Conservation (phyloP, 2,888 invertebrate species). For the Drosophila pullipes region DNA sequence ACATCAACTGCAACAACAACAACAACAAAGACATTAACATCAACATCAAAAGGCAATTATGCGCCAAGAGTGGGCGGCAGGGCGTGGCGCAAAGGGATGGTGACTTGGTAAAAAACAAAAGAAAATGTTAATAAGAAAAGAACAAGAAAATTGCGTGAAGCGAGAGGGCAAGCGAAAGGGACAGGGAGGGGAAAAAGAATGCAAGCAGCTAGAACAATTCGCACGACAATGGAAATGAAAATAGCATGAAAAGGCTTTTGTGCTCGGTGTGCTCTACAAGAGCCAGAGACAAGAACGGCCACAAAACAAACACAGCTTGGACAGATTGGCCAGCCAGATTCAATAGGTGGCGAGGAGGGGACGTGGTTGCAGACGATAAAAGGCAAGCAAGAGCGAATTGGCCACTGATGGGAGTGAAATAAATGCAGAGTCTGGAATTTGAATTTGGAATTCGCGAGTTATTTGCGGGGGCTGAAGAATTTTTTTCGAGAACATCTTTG, state of each 20-base stretch:
- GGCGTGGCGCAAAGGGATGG: conserved; percentile 5
- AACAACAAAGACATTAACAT: conserved; percentile 15
- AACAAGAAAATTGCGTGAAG: conserved; percentile 48
- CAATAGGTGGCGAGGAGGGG: background rate
- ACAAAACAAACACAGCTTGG: conserved; percentile 18
- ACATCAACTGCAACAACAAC: conserved; percentile 8
- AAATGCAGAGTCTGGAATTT: conserved; percentile 11
- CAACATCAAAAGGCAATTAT: conserved; percentile 74
- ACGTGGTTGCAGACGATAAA: background rate
- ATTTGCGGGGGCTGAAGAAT: conserved; percentile 1
- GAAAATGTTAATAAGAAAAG: conserved; percentile 60
- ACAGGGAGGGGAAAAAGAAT: background rate
- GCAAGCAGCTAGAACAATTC: conserved; percentile 53
- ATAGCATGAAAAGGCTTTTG: conserved; percentile 71
- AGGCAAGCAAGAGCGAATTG: background rate
- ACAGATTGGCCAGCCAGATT: conserved; percentile 20
- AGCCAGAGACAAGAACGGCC: conserved; percentile 12
- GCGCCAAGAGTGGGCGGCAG: conserved; percentile 40
- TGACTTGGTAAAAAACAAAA: background rate
- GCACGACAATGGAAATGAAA: conserved; percentile 75
- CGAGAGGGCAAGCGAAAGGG: background rate
- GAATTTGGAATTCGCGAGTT: conserved; percentile 17
- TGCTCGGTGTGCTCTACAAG: conserved; percentile 23
- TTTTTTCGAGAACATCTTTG: background rate
- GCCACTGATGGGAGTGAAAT: conserved; percentile 4